Conservation (phyloP, 2,888 invertebrate species). For the Melinopterus prodromus region DNA sequence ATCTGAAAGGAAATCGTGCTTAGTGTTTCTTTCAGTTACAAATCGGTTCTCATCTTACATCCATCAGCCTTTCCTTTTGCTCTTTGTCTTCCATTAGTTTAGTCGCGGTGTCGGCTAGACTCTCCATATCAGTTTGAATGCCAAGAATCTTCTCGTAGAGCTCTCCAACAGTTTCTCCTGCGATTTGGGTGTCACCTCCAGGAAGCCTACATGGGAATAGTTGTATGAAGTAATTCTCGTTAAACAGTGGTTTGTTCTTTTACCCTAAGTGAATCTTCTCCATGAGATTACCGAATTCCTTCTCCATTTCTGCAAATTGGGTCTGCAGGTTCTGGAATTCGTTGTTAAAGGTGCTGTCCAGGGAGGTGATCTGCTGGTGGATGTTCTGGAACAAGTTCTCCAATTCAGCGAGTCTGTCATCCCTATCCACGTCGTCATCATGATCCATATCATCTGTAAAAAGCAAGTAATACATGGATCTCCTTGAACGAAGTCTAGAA, state of each 20-base stretch:
- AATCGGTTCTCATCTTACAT: slow-evolving; percentile 56
- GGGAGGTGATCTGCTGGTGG: slow-evolving; percentile 49
- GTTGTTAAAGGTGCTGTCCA: slow-evolving; percentile 55
- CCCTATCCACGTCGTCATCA: slow-evolving; percentile 5
- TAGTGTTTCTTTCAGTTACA: neutral
- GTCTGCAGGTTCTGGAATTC: slow-evolving; percentile 64
- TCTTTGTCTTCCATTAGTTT: slow-evolving; percentile 67
- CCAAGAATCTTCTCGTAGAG: slow-evolving; percentile 56
- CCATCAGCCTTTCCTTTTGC: slow-evolving; percentile 63
- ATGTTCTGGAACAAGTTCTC: slow-evolving; percentile 50
- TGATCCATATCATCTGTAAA: neutral
- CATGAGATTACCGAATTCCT: slow-evolving; percentile 54
- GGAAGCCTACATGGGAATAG: slow-evolving; percentile 43
- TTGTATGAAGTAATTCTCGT: neutral
- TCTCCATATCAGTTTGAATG: slow-evolving; percentile 60
- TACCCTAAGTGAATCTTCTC: slow-evolving; percentile 50
- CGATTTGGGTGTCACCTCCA: slow-evolving; percentile 45
- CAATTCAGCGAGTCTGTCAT: slow-evolving; percentile 28
- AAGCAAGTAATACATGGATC: neutral
- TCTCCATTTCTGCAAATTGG: slow-evolving; percentile 61
- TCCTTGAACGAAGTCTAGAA: neutral
- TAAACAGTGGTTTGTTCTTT: neutral
- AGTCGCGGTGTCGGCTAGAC: slow-evolving; percentile 54
- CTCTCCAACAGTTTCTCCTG: slow-evolving; percentile 51
- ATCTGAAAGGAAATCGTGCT: slow-evolving; percentile 57